Evolutionary conservation across 1,140 invertebrate genomes (phyloP).

Genomic region (Trichoplusia ni): DNA sequence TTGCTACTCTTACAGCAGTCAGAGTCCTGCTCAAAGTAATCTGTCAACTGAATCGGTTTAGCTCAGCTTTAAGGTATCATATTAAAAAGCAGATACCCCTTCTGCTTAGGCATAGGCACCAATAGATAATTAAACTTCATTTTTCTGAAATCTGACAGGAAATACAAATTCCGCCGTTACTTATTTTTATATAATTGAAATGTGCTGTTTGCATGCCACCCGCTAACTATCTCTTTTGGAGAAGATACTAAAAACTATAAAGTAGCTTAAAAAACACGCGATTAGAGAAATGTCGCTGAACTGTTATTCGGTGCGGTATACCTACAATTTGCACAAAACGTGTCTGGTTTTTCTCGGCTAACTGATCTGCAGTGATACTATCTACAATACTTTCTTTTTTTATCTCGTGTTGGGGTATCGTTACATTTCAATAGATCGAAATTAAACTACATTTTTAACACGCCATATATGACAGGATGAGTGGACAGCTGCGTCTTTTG

Average conservation of each 20-base stretch:
- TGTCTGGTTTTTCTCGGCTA: neutral
- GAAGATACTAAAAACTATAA: constrained; percentile 2
- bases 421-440: constrained; percentile 4
- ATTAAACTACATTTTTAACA: constrained; percentile 20
- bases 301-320: neutral
- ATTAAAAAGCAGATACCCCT: no score
- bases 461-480: constrained; percentile 13
- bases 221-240: neutral
- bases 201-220: neutral
- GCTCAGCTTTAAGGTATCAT: neutral
- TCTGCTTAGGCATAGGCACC: no score
- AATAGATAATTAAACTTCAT: no score
- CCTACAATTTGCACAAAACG: constrained; percentile 11
- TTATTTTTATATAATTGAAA: constrained; percentile 3
- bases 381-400: constrained; percentile 22
- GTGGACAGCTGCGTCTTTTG: neutral
- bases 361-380: constrained; percentile 5
- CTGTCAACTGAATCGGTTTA: neutral
- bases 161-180: neutral
- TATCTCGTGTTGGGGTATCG: constrained; percentile 11
- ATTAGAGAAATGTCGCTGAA: constrained; percentile 13
- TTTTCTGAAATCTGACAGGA: no score
- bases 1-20: constrained; percentile 7
- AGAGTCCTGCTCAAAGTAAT: constrained; percentile 15
- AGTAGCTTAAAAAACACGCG: constrained; percentile 15